phyloP scores from a whole-genome alignment of 2,113 vertebrate genomes.

The Pachyramphus minor region DNA sequence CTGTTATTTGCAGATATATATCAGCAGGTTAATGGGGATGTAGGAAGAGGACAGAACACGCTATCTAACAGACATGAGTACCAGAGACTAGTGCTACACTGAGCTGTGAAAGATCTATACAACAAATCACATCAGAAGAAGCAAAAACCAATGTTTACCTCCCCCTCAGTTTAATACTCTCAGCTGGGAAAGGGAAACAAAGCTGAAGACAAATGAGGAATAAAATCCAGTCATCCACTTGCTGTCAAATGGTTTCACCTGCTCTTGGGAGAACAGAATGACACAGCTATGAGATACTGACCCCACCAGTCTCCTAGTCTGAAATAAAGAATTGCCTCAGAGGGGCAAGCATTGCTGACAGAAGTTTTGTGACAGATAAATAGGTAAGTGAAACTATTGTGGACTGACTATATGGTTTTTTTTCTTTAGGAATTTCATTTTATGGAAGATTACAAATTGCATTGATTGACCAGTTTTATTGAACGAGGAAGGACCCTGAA shows the following conservation, averaged over 20 bases:
- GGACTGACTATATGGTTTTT: fast-evolving
- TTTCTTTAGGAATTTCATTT: background rate
- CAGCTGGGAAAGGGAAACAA: background rate
- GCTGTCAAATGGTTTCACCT: background rate
- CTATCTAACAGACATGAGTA: background rate
- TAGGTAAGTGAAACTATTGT: background rate
- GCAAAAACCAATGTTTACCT: background rate
- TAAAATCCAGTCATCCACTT: background rate
- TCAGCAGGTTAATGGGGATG: background rate
- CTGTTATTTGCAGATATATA: background rate
- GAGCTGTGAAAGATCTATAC: background rate
- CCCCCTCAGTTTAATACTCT: background rate
- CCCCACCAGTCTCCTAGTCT: background rate
- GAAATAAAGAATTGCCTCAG: background rate
- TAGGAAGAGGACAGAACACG: background rate
- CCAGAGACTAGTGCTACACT: background rate
- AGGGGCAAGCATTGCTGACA: background rate
- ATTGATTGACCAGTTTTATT: background rate
- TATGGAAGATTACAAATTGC: background rate
- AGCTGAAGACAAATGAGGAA: background rate
- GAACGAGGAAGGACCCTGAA: background rate
- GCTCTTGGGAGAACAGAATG: background rate
- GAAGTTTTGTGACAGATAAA: background rate
- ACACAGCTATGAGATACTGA: background rate
- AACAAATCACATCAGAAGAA: background rate